These are phyloP conservation scores for Plotosus lineatus DNA, from an alignment of 2,113 vertebrate species.

Conservation along the genomic window DNA sequence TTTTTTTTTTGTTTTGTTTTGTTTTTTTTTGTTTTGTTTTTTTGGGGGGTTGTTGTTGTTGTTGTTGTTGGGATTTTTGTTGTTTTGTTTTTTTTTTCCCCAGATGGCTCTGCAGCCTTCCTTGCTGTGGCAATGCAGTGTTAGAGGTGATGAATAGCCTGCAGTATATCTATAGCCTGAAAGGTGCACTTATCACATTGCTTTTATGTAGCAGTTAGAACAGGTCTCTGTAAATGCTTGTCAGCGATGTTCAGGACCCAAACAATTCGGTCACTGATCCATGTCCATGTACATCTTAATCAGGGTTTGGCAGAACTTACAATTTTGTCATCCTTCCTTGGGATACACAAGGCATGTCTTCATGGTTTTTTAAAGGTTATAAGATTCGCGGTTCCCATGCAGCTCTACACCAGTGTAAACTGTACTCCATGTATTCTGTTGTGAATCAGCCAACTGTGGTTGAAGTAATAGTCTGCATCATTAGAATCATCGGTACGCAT, in stretches of 20 bases:
- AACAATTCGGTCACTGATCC: background rate
- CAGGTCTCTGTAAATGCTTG: background rate
- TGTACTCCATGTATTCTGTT: background rate
- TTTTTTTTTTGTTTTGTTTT: too few relatives aligned
- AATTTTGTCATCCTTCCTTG: too few relatives aligned
- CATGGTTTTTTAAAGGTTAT: background rate
- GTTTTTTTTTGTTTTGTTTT: too few relatives aligned
- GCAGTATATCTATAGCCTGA: slow-evolving; percentile 3
- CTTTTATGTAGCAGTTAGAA: background rate
- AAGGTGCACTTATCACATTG: background rate
- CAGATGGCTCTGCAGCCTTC: background rate
- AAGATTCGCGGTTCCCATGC: background rate
- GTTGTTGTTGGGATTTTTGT: too few relatives aligned
- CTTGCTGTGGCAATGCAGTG: background rate
- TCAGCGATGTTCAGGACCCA: background rate
- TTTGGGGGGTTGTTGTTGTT: too few relatives aligned
- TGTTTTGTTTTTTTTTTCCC: too few relatives aligned
- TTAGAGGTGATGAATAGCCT: background rate
- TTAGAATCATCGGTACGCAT: background rate
- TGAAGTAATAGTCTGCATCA: background rate
- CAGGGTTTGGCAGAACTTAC: slow-evolving; percentile 1
- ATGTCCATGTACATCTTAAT: background rate
- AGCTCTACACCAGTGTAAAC: background rate
- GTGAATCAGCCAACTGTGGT: background rate
- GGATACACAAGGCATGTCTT: background rate